These are phyloP conservation scores for Drosophila aff. DNA, from an alignment of 1,140 invertebrate genomes.

Conservation along the genomic window DNA sequence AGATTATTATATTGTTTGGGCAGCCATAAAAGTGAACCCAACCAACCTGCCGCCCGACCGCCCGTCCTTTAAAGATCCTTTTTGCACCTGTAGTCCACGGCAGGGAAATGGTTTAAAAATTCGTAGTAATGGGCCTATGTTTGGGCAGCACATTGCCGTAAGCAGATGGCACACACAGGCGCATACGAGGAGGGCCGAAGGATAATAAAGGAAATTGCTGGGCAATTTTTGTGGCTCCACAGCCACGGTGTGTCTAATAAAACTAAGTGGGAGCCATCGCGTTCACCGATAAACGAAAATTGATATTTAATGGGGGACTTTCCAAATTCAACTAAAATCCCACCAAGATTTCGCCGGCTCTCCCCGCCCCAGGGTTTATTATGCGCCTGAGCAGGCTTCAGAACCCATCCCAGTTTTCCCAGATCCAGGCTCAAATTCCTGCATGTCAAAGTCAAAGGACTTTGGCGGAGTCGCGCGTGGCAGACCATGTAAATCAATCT, in stretches of 20 bases:
- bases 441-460: slow-evolving; percentile 66
- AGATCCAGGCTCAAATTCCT: slow-evolving; percentile 58
- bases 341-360: slow-evolving; percentile 1
- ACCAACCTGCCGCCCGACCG: neutral
- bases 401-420: slow-evolving; percentile 20
- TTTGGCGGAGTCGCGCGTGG: slow-evolving; percentile 55
- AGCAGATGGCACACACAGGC: slow-evolving; percentile 47
- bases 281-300: slow-evolving; percentile 74
- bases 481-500: slow-evolving; percentile 80
- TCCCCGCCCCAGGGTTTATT: slow-evolving; percentile 21
- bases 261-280: slow-evolving; percentile 71
- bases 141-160: slow-evolving; percentile 63
- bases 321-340: slow-evolving; percentile 35
- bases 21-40: slow-evolving; percentile 56
- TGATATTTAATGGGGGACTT: slow-evolving; percentile 74
- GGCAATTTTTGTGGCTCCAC: slow-evolving; percentile 64
- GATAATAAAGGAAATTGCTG: slow-evolving; percentile 83
- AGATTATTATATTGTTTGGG: slow-evolving; percentile 74
- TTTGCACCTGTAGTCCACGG: slow-evolving; percentile 66
- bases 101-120: slow-evolving; percentile 62
- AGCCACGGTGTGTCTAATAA: slow-evolving; percentile 68
- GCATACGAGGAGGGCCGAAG: slow-evolving; percentile 13
- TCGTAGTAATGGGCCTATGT: slow-evolving; percentile 76
- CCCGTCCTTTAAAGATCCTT: slow-evolving; percentile 56
- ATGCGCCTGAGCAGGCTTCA: slow-evolving; percentile 35